Evolutionary conservation across 2,797 vertebrate species (phyloP).

Genomic region (Jordanella pulchra): DNA sequence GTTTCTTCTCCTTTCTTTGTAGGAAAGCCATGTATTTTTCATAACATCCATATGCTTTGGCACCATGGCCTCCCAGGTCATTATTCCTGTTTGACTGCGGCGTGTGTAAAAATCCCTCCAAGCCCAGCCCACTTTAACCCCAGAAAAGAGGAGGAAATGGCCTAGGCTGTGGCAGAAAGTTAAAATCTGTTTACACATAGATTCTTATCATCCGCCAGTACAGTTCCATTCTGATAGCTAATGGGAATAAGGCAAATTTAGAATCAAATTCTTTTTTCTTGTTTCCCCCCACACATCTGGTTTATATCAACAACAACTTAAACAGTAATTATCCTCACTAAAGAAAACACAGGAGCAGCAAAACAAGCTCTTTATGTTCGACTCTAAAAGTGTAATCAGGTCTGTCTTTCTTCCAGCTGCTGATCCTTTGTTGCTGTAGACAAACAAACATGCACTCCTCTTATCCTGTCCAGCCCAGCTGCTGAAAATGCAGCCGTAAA

Average conservation of each 20-base stretch:
- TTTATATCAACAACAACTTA: slow-evolving; percentile 27
- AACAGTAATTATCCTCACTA: slow-evolving; percentile 7
- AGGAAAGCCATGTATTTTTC: slow-evolving; percentile 32
- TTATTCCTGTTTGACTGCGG: slow-evolving; percentile 41
- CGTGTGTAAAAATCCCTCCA: slow-evolving; percentile 49
- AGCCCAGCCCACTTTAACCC: slow-evolving; percentile 48
- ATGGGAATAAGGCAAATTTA: slow-evolving; percentile 69
- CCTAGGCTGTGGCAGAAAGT: slow-evolving; percentile 50
- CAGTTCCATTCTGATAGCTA: slow-evolving; percentile 65
- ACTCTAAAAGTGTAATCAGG: slow-evolving; percentile 16
- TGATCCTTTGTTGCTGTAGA: slow-evolving; percentile 49
- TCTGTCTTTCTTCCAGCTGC: slow-evolving; percentile 21
- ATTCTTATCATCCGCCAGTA: slow-evolving; percentile 61
- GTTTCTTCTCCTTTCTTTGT: slow-evolving; percentile 22
- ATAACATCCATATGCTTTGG: slow-evolving; percentile 43
- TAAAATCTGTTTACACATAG: slow-evolving; percentile 58
- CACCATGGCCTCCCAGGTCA: slow-evolving; percentile 27
- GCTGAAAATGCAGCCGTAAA: slow-evolving; percentile 31
- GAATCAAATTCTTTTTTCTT: slow-evolving; percentile 49
- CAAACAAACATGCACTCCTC: slow-evolving; percentile 53
- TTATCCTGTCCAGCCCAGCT: slow-evolving; percentile 52
- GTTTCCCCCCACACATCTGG: slow-evolving; percentile 7
- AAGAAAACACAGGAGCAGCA: slow-evolving; percentile 19
- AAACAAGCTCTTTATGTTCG: slow-evolving; percentile 13
- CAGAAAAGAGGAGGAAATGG: slow-evolving; percentile 44